Base-by-base conservation (phyloP, 2,797 vertebrate genomes). In the Halcyon leucocephala region DNA sequence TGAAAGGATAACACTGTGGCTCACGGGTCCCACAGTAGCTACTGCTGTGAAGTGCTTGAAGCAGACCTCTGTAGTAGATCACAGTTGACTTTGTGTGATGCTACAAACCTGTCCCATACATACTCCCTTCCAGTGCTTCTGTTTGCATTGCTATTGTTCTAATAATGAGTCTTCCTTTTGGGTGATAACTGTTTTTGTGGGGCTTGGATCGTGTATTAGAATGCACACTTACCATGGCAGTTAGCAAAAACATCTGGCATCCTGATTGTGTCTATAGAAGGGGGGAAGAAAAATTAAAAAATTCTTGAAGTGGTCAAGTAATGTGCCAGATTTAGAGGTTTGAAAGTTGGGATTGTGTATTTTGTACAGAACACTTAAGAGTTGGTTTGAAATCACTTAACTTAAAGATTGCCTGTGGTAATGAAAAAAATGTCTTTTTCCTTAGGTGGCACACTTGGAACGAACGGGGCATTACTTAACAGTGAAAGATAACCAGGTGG, bases 401-500 rank as follows among this genome's bases (percentile, higher is more conserved):
- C 70, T 66, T 84, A 57, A 49, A 62, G 70, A 62, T 58, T 74
- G 51, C 41, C 22, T 52, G 10, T 77, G 33, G 58, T 96, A 76
- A 94, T 54, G 35, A 66, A 49, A 70, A 70, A 26, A 58, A 46
- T 87, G 17, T 76, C 41, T 96, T 97, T 89, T 82, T 73, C 70
- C 97, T 93, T 97, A 99, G 99, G 98, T 99, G 83, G 99, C 99
- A 80, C 99, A 99, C 97, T 98, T 99, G 98, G 99, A 99, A 97
- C 98, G 99, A 90, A 99, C 99, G 5, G 99, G 99, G 61, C 99
- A 99, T 97, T 99, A 99, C 98, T 97, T 99, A 97, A 99, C 99
- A 7, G 99, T 99, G 94, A 99, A 99, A 98, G 99, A 99, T 98
- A 99, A 99, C 99, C 99, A 99, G 89, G 99, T 99, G 89, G 99